Evolutionary conservation across 2,113 vertebrate genomes (phyloP), one percentile per base, ranked within the genome.

Genomic region (Oryzias curvinotus): DNA sequence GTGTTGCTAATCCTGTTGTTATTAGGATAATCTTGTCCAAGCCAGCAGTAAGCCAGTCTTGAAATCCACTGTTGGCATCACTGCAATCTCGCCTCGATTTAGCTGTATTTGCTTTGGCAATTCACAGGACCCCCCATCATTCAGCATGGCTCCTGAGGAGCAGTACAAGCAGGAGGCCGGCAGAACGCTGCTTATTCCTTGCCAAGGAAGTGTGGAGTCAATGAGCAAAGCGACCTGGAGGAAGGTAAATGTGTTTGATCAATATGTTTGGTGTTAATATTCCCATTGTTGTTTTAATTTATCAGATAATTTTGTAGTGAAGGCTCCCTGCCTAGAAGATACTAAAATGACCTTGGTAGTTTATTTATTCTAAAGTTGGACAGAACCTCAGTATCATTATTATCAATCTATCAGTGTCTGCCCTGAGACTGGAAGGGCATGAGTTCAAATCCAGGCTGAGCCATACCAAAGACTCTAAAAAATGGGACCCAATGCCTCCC

Each of bases 141-240:
- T 98, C 80, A 83, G 87, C 1, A 23, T 92, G 47, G 67, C 80
- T 41, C 97, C 96, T 17, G 91, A 90, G 65, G 85, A 91, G 53
- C 92, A 94, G 19, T 98, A 98, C 74, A 92, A 90, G 77, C 91
- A 93, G 80, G 94, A 96, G 66, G 92, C 92, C 36, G 95, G 95
- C 0, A 53, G 91, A 57, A 93, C 92, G 44, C 88, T 98, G 49
- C 77, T 95, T 45, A 90, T 98, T 53, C 95, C 94, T 1, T 98
- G 97, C 2, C 43, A 76, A 0, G 95, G 94, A 57, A 78, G 17
- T 0, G 88, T 91, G n/a, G 93, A 95, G 54, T 91, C 94, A 0
- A 80, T 85, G 0, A 91, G 92, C 7, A 66, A 73, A 43, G 52
- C 97, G 67, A 93, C 87, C 50, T 98, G 97, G 97, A 80, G 72